Base-by-base conservation (phyloP, 2,797 vertebrate genomes). In the Rachycentron canadum region DNA sequence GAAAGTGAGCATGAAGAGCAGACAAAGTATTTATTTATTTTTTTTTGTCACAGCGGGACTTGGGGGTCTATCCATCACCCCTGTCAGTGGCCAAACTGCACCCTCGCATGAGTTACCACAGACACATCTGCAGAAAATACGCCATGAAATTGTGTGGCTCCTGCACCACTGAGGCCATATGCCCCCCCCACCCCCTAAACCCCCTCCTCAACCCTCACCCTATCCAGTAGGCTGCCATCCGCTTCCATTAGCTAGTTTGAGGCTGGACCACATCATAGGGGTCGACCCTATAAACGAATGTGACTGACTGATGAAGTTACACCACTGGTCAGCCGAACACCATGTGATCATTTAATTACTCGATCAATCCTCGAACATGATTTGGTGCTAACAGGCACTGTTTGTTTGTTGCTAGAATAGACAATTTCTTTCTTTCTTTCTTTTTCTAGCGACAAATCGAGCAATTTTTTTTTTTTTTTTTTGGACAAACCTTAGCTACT, bases 91-190 rank as follows among this genome's bases (percentile, higher is more conserved):
- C 89, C 89, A 86, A 91, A 93, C 92, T 50, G 89, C 93, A 84
- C 89, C 86, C 85, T 93, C 92, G 95, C 94, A 96, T 97, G 95
- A 96, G 94, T 96, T 96, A 95, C 95, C 95, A 84, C 92, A 92
- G 95, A 95, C 94, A 94, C 96, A 96, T 94, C 96, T 96, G 95
- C 93, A 94, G 94, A 97, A 97, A 97, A 97, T 89, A 93, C 88
- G 93, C 95, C 97, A 95, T 97, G 97, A 98, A 97, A 98, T 97
- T 96, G 95, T 93, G 93, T 90, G 96, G 93, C 95, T 97, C 95
- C 95, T 95, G 92, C 66, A 64, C 90, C 92, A 94, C 84, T 61
- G 79, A 81, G 86, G 72, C 96, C 97, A 96, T 96, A 96, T 96
- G 95, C 95, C 94, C 78, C 81, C 69, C 56, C 32, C 32, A 32